Evolutionary conservation across 2,797 vertebrate species (phyloP), one percentile per base, ranked within the genome.

Genomic region (Nyctibius grandis): DNA sequence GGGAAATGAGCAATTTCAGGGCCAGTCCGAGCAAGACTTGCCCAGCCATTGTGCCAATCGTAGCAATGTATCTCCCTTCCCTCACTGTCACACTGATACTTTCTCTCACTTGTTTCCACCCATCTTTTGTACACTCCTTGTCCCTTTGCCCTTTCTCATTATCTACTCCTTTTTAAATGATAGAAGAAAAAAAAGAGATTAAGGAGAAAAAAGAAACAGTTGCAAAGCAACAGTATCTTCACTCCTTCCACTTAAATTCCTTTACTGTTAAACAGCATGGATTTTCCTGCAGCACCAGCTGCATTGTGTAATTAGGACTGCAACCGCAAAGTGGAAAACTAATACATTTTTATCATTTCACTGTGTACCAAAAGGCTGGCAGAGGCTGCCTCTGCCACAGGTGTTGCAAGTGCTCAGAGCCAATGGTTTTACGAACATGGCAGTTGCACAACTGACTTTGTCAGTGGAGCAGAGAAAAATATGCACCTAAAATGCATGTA

Each of bases 301-400:
- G 95, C 88, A 76, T 77, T 44, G 3, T 83, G 28, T 72, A 91
- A 92, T 92, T 92, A 87, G 42, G 34, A 51, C 45, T 92, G 67
- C 48, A 87, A 68, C 47, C 85, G 78, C 38, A 64, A 93, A 96
- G 75, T 94, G 86, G 81, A 91, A 93, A 93, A 44, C 74, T 91
- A 89, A 95, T 85, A 86, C 31, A 72, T 92, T 94, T 96, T 85
- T 95, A 85, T 89, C 38, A 77, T 90, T 92, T 85, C 29, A 61
- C 45, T 67, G 56, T 64, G 67, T 53, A 40, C 38, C 83, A 48
- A 92, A 70, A 85, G 72, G 53, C 81, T 95, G 96, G 85, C 87
- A 91, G 61, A 86, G 25, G 47, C 69, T 51, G 50, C 73, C 26
- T 77, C 47, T 96, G 81, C 64, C 88, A 94, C 93, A 96, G 93